Base-by-base conservation (phyloP, 2,797 vertebrate species). In the Paedocypris micromegethes region DNA sequence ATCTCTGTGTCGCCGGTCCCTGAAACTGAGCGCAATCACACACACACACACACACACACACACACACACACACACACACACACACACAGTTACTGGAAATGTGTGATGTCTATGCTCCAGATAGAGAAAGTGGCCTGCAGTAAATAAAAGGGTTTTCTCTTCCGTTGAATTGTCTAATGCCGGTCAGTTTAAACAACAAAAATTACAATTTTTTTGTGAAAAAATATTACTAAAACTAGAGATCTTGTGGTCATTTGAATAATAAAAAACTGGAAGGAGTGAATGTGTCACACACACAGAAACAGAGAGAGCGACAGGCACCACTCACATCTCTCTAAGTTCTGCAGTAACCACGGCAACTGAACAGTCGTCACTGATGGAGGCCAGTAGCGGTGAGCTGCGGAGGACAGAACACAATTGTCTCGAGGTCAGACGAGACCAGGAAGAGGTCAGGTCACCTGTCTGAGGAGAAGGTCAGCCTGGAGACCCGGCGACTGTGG, bases 311-410 rank as follows among this genome's bases (percentile, higher is more conserved):
- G 23, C 23, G 23, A 23, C 23, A 23, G 23, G 23, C 4, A 57
- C 3, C 77, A 91, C 96, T 97, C 85, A 98, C 96, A 94, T 85
- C 89, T 94, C 93, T 3, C 79, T 85, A 54, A 94, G 84, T 43
- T 92, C 86, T 0, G 90, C 79, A 70, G 93, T 91, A 78, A 96
- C 76, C 70, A 98, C 94, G n/a, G 87, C 89, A 4, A 96, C 81
- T 0, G 93, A 92, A 75, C 94, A 97, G 82, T 98, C 96, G 75
- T 99, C 93, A 74, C 96, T 95, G 68, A 96, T 76, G 3, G 95
- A 93, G 60, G 95, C 95, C 73, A 98, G 83, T 47, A 93, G 81
- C 44, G 93, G 84, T 47, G 82, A 73, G 66, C 96, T 98, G 73
- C 0, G 50, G 66, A 23, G 23, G 47, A 73, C 39, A n/a, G 3